Evolutionary conservation across 2,113 vertebrate species (phyloP).

Genomic region (Gymnarchus niloticus): DNA sequence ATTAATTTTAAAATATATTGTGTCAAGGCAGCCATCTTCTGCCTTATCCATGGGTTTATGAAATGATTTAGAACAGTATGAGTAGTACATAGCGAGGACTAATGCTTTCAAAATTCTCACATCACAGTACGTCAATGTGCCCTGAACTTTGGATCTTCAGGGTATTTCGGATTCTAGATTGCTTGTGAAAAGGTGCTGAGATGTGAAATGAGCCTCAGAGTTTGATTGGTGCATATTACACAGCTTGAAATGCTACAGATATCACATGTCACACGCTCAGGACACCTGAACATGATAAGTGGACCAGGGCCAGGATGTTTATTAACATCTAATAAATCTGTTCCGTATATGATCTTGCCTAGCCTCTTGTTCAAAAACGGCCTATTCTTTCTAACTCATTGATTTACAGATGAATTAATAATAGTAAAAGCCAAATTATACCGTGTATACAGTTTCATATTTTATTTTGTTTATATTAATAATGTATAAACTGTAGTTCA

Average conservation of each 20-base stretch:
- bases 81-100: background rate
- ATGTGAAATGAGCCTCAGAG: background rate
- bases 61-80: background rate
- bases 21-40: background rate
- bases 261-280: background rate
- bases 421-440: background rate
- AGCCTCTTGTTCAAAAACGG: background rate
- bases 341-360: background rate
- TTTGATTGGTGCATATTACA: background rate
- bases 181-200: background rate
- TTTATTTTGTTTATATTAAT: background rate
- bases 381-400: background rate
- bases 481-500: no score
- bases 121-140: background rate
- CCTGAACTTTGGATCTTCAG: background rate
- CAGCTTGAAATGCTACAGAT: background rate
- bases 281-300: background rate
- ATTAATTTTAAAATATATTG: background rate
- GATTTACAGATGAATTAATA: background rate
- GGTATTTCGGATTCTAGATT: background rate
- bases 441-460: background rate
- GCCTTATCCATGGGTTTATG: background rate
- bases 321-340: background rate
- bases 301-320: background rate
- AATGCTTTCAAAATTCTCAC: background rate